Conservation (phyloP, 2,888 invertebrate genomes). For the Dysmachus trigonus region DNA sequence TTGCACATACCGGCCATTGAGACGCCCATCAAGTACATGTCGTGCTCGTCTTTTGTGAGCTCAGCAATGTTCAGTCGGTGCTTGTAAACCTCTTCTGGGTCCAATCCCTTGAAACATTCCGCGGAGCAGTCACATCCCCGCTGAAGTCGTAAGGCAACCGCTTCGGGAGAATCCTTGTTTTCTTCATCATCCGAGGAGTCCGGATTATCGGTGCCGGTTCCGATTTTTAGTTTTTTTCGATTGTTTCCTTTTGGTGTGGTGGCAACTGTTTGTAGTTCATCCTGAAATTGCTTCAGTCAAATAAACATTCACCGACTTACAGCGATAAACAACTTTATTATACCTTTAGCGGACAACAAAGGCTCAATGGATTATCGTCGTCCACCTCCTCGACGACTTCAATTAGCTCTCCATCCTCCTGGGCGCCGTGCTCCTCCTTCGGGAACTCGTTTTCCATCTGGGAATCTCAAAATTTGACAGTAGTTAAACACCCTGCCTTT, state of each 20-base stretch:
- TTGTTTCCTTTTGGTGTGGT: background rate
- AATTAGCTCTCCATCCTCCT: conserved; percentile 13
- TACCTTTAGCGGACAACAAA: background rate
- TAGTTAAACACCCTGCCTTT: background rate
- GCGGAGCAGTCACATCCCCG: conserved; percentile 82
- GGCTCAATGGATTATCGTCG: background rate
- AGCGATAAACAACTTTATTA: background rate
- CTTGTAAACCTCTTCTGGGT: conserved; percentile 78
- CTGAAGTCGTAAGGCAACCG: conserved; percentile 75
- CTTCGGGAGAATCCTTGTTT: conserved; percentile 66
- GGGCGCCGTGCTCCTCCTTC: background rate
- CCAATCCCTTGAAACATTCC: conserved; percentile 78
- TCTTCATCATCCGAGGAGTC: conserved; percentile 46
- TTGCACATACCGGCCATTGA: conserved; percentile 83
- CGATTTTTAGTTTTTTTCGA: conserved; percentile 46
- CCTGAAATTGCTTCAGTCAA: background rate
- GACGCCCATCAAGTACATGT: conserved; percentile 87
- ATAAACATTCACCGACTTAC: background rate
- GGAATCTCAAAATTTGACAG: background rate
- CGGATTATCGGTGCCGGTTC: conserved; percentile 48
- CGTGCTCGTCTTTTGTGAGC: conserved; percentile 81
- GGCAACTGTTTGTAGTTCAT: background rate
- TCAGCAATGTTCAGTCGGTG: conserved; percentile 82
- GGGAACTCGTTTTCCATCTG: background rate
- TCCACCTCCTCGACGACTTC: conserved; percentile 6